phyloP scores from a whole-genome alignment of 2,797 vertebrate species.

The Mormyrops attenuatus region DNA sequence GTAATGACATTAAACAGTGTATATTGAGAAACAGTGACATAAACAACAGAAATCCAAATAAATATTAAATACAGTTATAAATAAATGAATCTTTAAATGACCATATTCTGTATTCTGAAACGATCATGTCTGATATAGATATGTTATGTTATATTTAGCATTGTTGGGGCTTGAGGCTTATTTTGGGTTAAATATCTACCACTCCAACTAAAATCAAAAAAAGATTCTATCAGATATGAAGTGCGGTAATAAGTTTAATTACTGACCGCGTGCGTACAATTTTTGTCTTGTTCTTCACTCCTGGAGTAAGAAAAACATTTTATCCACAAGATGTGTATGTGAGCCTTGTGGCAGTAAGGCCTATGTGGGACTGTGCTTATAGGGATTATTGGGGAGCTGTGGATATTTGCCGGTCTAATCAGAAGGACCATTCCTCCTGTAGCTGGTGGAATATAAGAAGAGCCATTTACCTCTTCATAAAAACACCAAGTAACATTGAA shows the following conservation, averaged over 20 bases:
- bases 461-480: neutral
- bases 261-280: neutral
- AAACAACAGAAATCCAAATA: constrained; percentile 58
- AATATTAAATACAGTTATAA: constrained; percentile 80
- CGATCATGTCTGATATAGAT: neutral
- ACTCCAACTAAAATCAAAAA: neutral
- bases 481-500: neutral
- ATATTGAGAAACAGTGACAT: constrained; percentile 45
- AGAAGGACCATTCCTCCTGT: neutral
- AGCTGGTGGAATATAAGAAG: neutral
- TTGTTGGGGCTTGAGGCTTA: neutral
- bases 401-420: neutral
- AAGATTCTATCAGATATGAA: neutral
- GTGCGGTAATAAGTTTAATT: neutral
- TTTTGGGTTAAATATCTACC: neutral
- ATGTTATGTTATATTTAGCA: neutral
- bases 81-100: constrained; percentile 45
- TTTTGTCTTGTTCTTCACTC: neutral
- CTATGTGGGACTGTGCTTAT: neutral
- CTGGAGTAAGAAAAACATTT: neutral
- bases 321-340: neutral
- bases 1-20: constrained; percentile 45
- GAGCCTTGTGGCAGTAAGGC: neutral
- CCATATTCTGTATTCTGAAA: neutral
- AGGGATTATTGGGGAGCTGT: neutral